Evolutionary conservation across 2,113 vertebrate genomes (phyloP), one percentile per base, ranked within the genome.

Genomic region (Odontophorus gujanensis): DNA sequence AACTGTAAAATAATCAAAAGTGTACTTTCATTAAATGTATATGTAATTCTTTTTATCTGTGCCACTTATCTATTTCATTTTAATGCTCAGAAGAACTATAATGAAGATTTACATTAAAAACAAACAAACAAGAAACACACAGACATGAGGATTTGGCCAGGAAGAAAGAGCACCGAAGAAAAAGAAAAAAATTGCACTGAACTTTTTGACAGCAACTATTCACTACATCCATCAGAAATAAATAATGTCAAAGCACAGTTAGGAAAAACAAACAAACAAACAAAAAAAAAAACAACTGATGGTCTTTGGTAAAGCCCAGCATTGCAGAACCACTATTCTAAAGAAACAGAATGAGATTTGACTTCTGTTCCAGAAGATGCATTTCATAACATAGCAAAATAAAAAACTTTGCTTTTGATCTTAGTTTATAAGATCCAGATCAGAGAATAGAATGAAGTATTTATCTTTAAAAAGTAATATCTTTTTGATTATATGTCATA

Each of bases 391-490:
- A 62, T 1, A 42, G 67, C 16, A 85, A 26, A 43, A 93, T 91
- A 80, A 63, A 34, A 76, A 40, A 30, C 3, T 51, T 81, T 94
- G 28, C 30, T 79, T 94, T 89, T 85, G 81, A 92, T 94, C 83
- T 81, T 32, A 38, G 89, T 93, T 96, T 95, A 96, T 96, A 89
- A 95, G 94, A 92, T 81, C 74, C 67, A 76, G 83, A 94, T 92
- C 89, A 81, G 87, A 78, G 89, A 86, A 78, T 12, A 71, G 91
- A 84, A 82, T 0, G 12, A 89, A 40, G 85, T 94, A 93, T 96
- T 95, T 96, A 89, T 96, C 95, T 96, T 85, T 90, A 20, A 79
- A 93, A 96, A 93, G 91, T 94, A 96, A 89, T 96, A 90, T 87
- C 72, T 95, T 96, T 96, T 92, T 95, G 91, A 95, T 94, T 95